Percentiles rank a stretch among this genome's conserved stretches.
These are phyloP conservation scores for Crenichthys baileyi DNA, from an alignment of 2,797 vertebrate species.

Conservation along the genomic window DNA sequence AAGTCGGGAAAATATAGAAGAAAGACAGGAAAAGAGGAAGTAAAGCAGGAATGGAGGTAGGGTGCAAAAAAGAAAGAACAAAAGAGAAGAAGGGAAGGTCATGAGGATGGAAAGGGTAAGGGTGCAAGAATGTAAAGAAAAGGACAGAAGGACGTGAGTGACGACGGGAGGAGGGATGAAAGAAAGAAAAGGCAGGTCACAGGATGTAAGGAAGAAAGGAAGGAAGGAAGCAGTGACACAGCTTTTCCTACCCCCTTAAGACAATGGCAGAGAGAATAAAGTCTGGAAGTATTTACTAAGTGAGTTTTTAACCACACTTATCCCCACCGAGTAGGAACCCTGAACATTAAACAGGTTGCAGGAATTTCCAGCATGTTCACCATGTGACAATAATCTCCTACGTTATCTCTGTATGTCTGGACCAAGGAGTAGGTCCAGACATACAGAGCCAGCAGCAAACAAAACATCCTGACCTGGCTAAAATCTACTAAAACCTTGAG, in stretches of 20 bases:
- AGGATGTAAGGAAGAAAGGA: not conserved
- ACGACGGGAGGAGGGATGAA: not conserved
- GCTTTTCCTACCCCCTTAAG: not conserved
- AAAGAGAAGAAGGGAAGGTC: not conserved
- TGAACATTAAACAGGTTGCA: not conserved
- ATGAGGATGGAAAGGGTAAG: not conserved
- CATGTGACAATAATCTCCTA: not conserved
- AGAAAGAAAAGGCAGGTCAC: not conserved
- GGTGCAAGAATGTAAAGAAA: not conserved
- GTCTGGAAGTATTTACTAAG: not conserved
- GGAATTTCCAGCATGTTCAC: not conserved
- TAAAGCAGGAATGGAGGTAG: not conserved
- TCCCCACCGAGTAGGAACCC: not conserved
- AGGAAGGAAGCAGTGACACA: constrained; percentile 4
- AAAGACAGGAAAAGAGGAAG: not conserved
- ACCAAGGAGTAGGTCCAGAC: not conserved
- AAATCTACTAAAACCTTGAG: not conserved
- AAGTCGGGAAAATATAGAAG: not conserved
- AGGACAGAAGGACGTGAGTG: not conserved
- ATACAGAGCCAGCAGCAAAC: no score
- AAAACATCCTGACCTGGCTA: not conserved
- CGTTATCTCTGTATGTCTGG: no score
- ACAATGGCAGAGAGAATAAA: not conserved
- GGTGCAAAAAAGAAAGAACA: not conserved
- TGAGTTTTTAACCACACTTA: not conserved